phyloP scores from a whole-genome alignment of 2,888 invertebrate species.

The Chromoteleia sp. region DNA sequence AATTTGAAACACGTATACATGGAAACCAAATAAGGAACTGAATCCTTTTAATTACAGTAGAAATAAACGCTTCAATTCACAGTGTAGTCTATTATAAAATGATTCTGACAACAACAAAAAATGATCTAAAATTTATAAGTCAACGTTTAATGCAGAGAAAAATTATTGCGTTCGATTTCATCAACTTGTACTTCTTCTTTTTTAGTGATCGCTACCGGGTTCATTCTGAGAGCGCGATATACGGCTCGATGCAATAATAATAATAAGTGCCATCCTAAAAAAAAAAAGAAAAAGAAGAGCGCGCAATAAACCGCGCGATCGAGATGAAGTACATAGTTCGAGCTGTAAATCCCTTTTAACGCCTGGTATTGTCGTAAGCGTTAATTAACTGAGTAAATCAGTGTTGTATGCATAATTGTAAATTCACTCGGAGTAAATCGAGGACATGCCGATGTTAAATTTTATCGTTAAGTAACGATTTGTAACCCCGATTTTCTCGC shows the following conservation, averaged over 20 bases:
- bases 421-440: constrained; percentile 64
- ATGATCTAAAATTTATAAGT: no score
- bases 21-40: no score
- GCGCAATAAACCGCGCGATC: constrained; percentile 52
- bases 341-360: constrained; percentile 66
- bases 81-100: no score
- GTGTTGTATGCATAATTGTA: constrained; percentile 67
- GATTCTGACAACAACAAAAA: no score
- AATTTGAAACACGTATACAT: no score
- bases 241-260: constrained; percentile 29
- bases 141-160: no score
- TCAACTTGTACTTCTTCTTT: no score
- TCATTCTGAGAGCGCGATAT: constrained; percentile 1
- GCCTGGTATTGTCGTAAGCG: constrained; percentile 61
- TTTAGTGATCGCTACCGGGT: constrained; percentile 1
- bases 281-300: no score
- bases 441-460: constrained; percentile 60
- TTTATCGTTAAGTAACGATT: constrained; percentile 67
- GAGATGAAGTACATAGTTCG: constrained; percentile 56
- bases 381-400: constrained; percentile 70
- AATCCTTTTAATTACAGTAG: no score
- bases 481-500: constrained; percentile 41
- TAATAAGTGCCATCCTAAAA: constrained; percentile 29
- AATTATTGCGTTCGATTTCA: no score
- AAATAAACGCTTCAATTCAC: no score